Percentiles rank a stretch among this genome's conserved stretches.
Evolutionary conservation across 2,888 invertebrate species (phyloP).

Genomic region (Aelia acuminata): DNA sequence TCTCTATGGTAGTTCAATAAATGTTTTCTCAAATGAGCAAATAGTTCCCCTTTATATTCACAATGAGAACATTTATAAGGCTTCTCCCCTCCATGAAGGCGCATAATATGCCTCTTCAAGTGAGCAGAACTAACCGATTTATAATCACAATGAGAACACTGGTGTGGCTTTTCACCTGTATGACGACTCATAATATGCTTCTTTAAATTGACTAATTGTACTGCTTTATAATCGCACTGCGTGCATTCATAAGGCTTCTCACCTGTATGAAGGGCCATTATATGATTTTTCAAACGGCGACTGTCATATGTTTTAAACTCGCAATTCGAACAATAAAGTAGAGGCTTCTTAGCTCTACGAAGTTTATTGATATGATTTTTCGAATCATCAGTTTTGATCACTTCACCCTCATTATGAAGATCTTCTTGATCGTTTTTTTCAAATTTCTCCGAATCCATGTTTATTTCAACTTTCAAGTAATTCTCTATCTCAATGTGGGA

Average conservation of each 20-base stretch:
- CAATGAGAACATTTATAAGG: not conserved
- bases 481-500: not conserved
- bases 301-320: not conserved
- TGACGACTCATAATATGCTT: not conserved
- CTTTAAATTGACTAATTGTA: not conserved
- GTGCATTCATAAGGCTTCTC: not conserved
- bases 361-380: not conserved
- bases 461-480: not conserved
- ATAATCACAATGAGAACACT: not conserved
- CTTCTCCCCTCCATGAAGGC: not conserved
- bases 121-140: not conserved
- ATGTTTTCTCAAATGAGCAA: not conserved
- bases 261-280: not conserved
- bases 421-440: not conserved
- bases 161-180: not conserved
- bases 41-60: not conserved
- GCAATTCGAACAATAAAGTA: not conserved
- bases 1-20: not conserved
- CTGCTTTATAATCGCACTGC: not conserved
- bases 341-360: not conserved
- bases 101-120: not conserved
- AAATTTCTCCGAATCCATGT: not conserved
- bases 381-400: not conserved
- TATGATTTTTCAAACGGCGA: conserved; percentile 3
- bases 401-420: not conserved